Base-by-base conservation (phyloP, 2,797 vertebrate species). In the Alosa sapidissima region DNA sequence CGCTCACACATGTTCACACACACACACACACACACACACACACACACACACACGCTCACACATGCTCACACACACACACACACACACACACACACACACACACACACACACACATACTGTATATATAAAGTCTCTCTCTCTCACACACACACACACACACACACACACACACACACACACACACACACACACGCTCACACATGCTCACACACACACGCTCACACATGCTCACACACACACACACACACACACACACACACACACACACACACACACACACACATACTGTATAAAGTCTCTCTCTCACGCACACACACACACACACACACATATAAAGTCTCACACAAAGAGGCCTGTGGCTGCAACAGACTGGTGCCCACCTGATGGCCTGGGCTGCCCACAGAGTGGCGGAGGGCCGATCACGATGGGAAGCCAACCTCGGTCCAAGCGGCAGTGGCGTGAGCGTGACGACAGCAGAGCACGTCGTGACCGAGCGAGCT, bases 171-270 rank as follows among this genome's bases (percentile, higher is more conserved):
- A 65, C 60, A 65, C 60, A 65, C 21, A 24, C 21, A 90, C 47
- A 28, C 47, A 81, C 16, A 60, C 16, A 41, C n/a, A n/a, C 19
- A 33, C 81, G 51, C 33, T 58, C 28, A 16, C 5, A 45, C 16
- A 51, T 41, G 21, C 28, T 28, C 78, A 90, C 90, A 91, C 58
- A 49, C 58, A n/a, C 58, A n/a, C n/a, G n/a, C n/a, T n/a, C n/a
- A n/a, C 58, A 60, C 16, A 60, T n/a, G n/a, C 58, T n/a, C n/a
- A n/a, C 58, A 60, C 16, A 60, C 58, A 60, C 58, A 65, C 60
- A 65, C n/a, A 28, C 60, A 65, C 60, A 28, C 60, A 65, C 60
- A 28, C 60, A 65, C 60, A 65, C 60, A 91, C 90, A 91, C 82
- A 72, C 60, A 28, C 24, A 65, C 60, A 65, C 60, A 65, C 60